Base-by-base conservation (phyloP, 2,113 vertebrate species). In the Neogobius melanostomus region DNA sequence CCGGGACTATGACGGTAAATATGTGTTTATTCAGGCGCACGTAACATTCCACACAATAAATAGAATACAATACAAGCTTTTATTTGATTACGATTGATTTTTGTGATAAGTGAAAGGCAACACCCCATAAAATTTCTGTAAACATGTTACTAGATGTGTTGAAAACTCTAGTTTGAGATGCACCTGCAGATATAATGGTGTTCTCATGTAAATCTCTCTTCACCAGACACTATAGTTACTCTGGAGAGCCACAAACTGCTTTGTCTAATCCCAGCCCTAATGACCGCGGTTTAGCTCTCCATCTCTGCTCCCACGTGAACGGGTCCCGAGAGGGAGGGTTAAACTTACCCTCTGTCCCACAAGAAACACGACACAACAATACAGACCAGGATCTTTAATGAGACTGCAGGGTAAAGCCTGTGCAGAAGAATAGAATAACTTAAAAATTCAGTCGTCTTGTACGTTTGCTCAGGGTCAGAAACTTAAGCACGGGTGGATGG, bases 1-100 rank as follows among this genome's bases (percentile, higher is more conserved):
- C 93, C 92, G 96, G 72, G 96, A 99, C 91, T 99, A 99, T 16
- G 98, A 99, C 64, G 98, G 98, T 99, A 93, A 87, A 90, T 36
- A 59, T 42, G 6, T 36, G 46, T 47, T 28, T 28, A 28, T 28
- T 28, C 28, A 28, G 9, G 11, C 11, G 6, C 1, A 50, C 15
- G 6, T 15, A 6, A 15, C 4, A 50, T 50, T 15, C 15, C 15
- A 14, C 3, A 15, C 15, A 49, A 50, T 15, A 6, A 15, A 6
- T 14, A 50, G 11, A 50, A 50, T 15, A 1, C 1, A 9, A 11
- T 56, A 56, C 53, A 56, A 28, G 16, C 1, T 56, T 10, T 10
- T 56, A 28, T 28, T 28, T 28, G 28, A 28, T 28, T 28, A n/a
- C n/a, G n/a, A n/a, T n/a, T n/a, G n/a, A n/a, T n/a, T n/a, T n/a